Percentiles rank a stretch among this genome's conserved stretches.
Conservation (phyloP, 2,113 vertebrate species). For the Hemicordylus capensis region DNA sequence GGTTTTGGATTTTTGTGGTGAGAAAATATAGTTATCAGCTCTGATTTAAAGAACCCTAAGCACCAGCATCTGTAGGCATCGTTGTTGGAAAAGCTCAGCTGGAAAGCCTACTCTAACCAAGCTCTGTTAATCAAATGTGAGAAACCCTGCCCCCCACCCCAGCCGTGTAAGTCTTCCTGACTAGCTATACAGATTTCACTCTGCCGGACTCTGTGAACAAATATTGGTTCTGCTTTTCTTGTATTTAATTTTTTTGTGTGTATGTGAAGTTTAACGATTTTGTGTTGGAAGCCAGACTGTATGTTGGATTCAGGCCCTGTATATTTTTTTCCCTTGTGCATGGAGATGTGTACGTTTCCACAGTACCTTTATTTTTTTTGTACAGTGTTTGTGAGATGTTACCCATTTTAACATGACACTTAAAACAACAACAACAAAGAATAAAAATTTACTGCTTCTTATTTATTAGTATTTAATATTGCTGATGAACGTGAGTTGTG, state of each 20-base stretch:
- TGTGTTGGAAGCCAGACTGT: conserved; percentile 56
- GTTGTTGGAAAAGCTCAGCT: conserved; percentile 43
- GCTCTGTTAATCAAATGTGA: conserved; percentile 55
- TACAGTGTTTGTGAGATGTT: conserved; percentile 78
- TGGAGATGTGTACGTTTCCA: conserved; percentile 71
- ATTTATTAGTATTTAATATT: conserved; percentile 75
- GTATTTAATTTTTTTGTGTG: conserved; percentile 64
- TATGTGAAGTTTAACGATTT: conserved; percentile 64
- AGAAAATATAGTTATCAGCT: conserved; percentile 56
- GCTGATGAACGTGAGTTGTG: conserved; percentile 73
- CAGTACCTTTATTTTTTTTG: conserved; percentile 68
- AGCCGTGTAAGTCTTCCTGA: conserved; percentile 57
- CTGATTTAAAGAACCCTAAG: conserved; percentile 41
- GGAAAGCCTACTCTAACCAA: conserved; percentile 63
- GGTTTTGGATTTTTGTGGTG: conserved; percentile 53
- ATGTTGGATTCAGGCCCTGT: conserved; percentile 66
- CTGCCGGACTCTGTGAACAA: conserved; percentile 70
- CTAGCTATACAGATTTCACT: conserved; percentile 65
- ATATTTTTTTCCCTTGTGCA: conserved; percentile 66
- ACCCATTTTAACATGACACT: conserved; percentile 69
- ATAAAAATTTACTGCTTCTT: conserved; percentile 75
- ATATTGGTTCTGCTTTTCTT: conserved; percentile 57
- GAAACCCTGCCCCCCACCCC: conserved; percentile 24
- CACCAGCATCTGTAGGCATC: conserved; percentile 46
- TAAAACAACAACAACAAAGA: conserved; percentile 81